phyloP scores from a whole-genome alignment of 2,888 invertebrate species.

The Linyphia triangularis region DNA sequence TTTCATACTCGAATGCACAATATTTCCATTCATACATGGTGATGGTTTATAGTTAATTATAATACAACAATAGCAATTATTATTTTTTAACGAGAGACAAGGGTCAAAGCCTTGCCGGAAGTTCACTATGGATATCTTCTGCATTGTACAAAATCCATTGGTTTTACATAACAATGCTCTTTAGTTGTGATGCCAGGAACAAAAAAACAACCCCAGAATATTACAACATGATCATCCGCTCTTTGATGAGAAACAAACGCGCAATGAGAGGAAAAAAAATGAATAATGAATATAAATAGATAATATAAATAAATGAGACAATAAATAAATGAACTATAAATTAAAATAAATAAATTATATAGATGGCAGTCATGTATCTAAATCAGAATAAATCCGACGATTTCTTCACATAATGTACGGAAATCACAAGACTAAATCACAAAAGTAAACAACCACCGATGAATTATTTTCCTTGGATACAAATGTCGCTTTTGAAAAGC shows the following conservation, averaged over 20 bases:
- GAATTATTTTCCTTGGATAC: not conserved
- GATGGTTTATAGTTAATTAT: no score
- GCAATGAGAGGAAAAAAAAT: not conserved
- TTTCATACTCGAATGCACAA: no score
- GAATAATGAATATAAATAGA: constrained; percentile 33
- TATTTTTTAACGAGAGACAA: no score
- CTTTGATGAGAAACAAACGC: not conserved
- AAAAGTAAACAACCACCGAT: not conserved
- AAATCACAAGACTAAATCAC: not conserved
- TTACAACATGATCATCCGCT: not conserved
- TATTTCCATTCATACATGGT: no score
- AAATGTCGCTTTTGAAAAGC: not conserved
- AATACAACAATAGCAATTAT: no score
- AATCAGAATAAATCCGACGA: not conserved
- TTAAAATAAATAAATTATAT: constrained; percentile 34
- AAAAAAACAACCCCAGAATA: not conserved
- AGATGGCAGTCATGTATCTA: constrained; percentile 1
- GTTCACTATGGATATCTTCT: not conserved
- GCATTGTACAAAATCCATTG: not conserved
- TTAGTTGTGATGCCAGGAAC: not conserved
- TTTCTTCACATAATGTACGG: not conserved
- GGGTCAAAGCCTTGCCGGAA: no score
- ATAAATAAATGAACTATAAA: constrained; percentile 42
- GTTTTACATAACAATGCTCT: not conserved
- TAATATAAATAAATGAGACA: constrained; percentile 22